Base-by-base conservation (phyloP, 2,797 vertebrate species). In the Pempheris klunzingeri region DNA sequence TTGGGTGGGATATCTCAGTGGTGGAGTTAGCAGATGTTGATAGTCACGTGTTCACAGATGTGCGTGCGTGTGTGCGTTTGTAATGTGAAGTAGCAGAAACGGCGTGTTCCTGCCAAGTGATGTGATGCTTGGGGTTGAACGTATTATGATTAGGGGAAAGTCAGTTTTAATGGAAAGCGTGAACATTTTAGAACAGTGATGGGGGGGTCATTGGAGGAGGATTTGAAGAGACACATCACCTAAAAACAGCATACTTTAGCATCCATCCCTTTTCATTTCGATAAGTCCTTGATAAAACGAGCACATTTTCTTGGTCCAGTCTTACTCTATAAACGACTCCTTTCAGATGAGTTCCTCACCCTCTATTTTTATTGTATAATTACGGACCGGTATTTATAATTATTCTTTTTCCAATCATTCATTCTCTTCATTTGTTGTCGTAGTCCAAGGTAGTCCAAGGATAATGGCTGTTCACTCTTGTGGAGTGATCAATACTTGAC, bases 401-500 rank as follows among this genome's bases (percentile, higher is more conserved):
- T 32, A 32, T 46, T 76, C 24, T 46, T 64, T 22, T 68, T 43
- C 46, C 61, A 54, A 39, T 78, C 26, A 58, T 76, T 26, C 17
- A 43, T 64, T 57, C 28, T 43, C 24, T 50, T 57, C 43, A 52
- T 74, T 68, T 43, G 28, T 57, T 61, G 36, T 43, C 22, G n/a
- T n/a, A n/a, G n/a, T n/a, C n/a, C n/a, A n/a, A 6, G 9, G n/a
- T n/a, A 70, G 57, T 84, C 86, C 65, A 80, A 71, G 43, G 65
- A 39, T 85, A 62, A 74, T 59, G 22, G 34, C 71, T 71, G 66
- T 77, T 82, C 53, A 17, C 57, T 81, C 43, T 22, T 73, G 76
- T 53, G 44, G 44, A 41, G 41, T 52, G 55, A 90, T 92, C 92
- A 69, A 92, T 94, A 84, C 77, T 77, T 83, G 82, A 90, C 88